Base-by-base conservation (phyloP, 2,797 vertebrate genomes). In the Mus spretus region DNA sequence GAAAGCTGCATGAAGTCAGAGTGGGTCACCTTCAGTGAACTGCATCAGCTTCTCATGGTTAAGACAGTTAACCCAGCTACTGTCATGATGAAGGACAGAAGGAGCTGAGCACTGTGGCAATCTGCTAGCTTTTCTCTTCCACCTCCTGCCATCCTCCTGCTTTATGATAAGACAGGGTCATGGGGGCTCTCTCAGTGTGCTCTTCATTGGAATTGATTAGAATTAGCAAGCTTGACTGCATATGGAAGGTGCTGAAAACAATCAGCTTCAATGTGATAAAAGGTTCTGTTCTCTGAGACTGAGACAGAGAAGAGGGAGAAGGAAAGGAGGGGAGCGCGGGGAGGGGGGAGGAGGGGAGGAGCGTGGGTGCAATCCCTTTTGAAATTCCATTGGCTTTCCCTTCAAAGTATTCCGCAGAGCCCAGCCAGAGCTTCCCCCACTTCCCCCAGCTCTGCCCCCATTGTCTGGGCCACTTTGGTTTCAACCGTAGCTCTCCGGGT, bases 11-110 rank as follows among this genome's bases (percentile, higher is more conserved):
- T 0, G 9, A n/a, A 19, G 89, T 7, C 2, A 31, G 17, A n/a
- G 28, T 50, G 13, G 40, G 57, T 50, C 67, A 75, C 47, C 22
- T 70, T 26, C 72, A 28, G 14, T n/a, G n/a, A 31, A 34, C 7
- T 53, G 57, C 55, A 59, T 8, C 11, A 34, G 59, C 50, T 26
- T 34, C 88, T 79, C n/a, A 8, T 53, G 50, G 61, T 44, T 59
- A 63, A 57, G 92, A 90, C 22, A 37, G 50, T 72, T 65, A 79
- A 79, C 34, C 89, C 50, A 88, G 50, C 90, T 81, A 28, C 44
- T 50, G 44, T 85, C 67, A n/a, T 6, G 34, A 53, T 37, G 65
- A 85, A 92, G 14, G 24, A 59, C 67, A 26, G 9, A 20, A 47
- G 57, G 63, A 89, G 63, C 19, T 40, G 61, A 72, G 37, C 34